Evolutionary conservation across 2,797 vertebrate genomes (phyloP), one percentile per base, ranked within the genome.

Genomic region (Neosalanx taihuensis): DNA sequence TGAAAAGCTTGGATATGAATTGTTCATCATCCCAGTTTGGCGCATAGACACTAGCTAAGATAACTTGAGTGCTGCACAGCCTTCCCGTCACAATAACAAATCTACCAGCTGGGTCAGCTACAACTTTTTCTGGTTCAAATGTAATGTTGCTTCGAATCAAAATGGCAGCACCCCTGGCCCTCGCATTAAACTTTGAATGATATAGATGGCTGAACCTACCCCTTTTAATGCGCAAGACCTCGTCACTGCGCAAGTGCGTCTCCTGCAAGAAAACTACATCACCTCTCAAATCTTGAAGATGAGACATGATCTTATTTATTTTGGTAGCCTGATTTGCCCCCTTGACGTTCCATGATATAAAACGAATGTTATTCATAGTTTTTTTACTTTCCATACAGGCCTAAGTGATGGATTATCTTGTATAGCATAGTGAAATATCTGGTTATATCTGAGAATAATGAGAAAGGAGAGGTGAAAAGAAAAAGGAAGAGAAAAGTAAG

Each of bases 291-390:
- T 71, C 46, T 64, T 71, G 46, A 31, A 71, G 35, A 41, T 69
- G 68, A 7, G 51, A 58, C 53, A 69, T 69, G 35, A 69, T 59
- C 58, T 15, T 59, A 18, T 69, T 69, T 15, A 60, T 10, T 69
- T 69, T 69, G 6, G 31, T 69, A 5, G n/a, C 31, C 2, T 60
- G 59, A 26, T 69, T 69, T 41, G 13, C 20, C 30, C 68, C 56
- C 15, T 69, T 69, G 26, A 60, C 62, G 41, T 69, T 69, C 56
- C 68, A 69, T 41, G 68, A 69, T 13, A 59, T 56, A 17, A 70
- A 60, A 46, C 33, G 6, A 6, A 64, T 18, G 30, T 12, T 18
- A 63, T 33, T 18, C 13, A 29, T 4, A 7, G 35, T 41, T 41
- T 41, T 41, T 10, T 10, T 41, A 41, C 37, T 41, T 41, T 41